Evolutionary conservation across 2,888 invertebrate species (phyloP).

Genomic region (Embidobia sp.): DNA sequence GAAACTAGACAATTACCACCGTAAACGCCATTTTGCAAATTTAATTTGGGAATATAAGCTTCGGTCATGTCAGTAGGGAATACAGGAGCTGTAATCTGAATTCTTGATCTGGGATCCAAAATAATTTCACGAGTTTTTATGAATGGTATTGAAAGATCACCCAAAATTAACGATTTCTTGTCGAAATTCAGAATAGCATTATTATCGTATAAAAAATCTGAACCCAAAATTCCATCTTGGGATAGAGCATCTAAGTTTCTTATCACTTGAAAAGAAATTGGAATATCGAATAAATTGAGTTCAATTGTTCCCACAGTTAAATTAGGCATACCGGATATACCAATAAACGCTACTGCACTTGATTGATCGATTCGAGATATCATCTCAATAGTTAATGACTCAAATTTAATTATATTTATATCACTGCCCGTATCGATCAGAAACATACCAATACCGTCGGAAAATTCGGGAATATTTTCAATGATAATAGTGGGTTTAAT

Average conservation of each 20-base stretch:
- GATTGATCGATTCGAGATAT: no score
- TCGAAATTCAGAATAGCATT: neutral
- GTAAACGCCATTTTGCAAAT: neutral
- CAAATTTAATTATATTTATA: neutral
- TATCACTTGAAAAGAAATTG: no score
- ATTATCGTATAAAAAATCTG: neutral
- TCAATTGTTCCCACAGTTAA: no score
- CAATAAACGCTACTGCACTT: no score
- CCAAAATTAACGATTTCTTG: neutral
- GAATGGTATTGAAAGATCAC: neutral
- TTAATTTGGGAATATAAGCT: neutral
- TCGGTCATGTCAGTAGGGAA: neutral
- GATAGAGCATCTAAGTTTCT: no score
- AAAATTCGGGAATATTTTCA: no score
- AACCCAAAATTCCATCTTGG: no score
- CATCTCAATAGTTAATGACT: no score
- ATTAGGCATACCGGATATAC: no score
- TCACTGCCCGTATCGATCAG: neutral
- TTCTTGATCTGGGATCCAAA: neutral
- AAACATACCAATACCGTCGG: neutral
- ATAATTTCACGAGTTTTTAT: neutral
- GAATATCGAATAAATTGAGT: no score
- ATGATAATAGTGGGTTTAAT: no score
- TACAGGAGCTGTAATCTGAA: neutral
- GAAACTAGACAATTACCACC: conserved; percentile 7